These are phyloP conservation scores for Esox masquinongy DNA, from an alignment of 2,797 vertebrate species.

Conservation along the genomic window DNA sequence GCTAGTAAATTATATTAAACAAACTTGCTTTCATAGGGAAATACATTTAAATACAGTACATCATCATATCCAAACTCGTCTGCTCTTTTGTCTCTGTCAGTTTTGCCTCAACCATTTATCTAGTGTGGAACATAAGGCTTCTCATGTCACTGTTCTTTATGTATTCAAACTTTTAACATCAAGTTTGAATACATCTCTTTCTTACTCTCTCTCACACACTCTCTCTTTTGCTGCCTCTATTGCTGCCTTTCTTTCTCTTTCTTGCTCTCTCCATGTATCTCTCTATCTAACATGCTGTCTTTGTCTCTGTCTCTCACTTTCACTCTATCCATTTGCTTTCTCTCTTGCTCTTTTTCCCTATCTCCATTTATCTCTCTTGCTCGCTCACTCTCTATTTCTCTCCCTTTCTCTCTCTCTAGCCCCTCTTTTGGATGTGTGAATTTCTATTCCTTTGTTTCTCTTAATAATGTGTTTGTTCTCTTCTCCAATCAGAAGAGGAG, in stretches of 20 bases:
- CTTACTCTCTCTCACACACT: slow-evolving; percentile 3
- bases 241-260: slow-evolving; percentile 4
- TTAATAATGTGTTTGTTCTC: slow-evolving; percentile 55
- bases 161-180: no score
- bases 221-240: background rate
- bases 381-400: slow-evolving; percentile 32
- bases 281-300: background rate
- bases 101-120: no score
- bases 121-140: no score
- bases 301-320: background rate
- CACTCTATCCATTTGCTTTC: no score
- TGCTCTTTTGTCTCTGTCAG: no score
- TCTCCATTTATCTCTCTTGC: slow-evolving; percentile 49
- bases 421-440: slow-evolving; percentile 44
- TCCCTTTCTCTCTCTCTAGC: slow-evolving; percentile 44
- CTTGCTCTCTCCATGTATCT: slow-evolving; percentile 11
- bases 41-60: no score
- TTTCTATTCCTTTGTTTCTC: slow-evolving; percentile 48
- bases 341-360: slow-evolving; percentile 29
- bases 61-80: no score
- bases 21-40: no score
- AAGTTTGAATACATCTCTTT: background rate
- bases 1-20: no score
- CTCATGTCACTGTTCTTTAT: no score
- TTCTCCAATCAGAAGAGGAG: slow-evolving; percentile 66